phyloP scores from a whole-genome alignment of 2,113 vertebrate genomes.

The Dissostichus mawsoni region DNA sequence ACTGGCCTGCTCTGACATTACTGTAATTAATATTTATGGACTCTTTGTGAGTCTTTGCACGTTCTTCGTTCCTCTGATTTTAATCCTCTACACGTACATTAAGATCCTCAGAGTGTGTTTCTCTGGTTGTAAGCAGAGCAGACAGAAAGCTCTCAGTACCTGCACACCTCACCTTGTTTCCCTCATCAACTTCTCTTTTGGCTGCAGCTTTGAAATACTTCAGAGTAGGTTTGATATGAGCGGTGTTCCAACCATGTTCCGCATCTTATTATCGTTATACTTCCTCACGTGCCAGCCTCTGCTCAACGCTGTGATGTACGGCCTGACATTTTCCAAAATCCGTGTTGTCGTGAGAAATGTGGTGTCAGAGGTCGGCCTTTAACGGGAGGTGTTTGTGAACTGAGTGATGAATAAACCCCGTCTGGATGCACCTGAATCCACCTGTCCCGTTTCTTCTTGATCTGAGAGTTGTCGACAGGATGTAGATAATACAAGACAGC shows the following conservation, averaged over 20 bases:
- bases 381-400: too few relatives aligned
- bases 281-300: background rate
- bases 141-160: conserved; percentile 46
- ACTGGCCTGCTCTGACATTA: conserved; percentile 65
- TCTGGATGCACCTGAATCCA: too few relatives aligned
- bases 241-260: background rate
- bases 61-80: background rate
- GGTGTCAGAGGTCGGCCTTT: too few relatives aligned
- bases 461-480: too few relatives aligned
- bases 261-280: background rate
- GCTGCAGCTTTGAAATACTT: background rate
- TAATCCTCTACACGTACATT: conserved; percentile 38
- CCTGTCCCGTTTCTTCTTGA: too few relatives aligned
- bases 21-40: conserved; percentile 14
- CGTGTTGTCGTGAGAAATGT: background rate
- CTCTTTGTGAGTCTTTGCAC: background rate
- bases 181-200: background rate
- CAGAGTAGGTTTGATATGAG: background rate
- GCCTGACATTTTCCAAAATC: conserved; percentile 26
- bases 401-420: too few relatives aligned
- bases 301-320: conserved; percentile 17
- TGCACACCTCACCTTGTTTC: background rate
- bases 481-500: too few relatives aligned
- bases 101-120: conserved; percentile 60
- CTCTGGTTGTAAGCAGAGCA: conserved; percentile 22